Percentiles rank a stretch among this genome's conserved stretches.
Evolutionary conservation across 2,888 invertebrate genomes (phyloP).

Genomic region (Nemotelus nigrinus): DNA sequence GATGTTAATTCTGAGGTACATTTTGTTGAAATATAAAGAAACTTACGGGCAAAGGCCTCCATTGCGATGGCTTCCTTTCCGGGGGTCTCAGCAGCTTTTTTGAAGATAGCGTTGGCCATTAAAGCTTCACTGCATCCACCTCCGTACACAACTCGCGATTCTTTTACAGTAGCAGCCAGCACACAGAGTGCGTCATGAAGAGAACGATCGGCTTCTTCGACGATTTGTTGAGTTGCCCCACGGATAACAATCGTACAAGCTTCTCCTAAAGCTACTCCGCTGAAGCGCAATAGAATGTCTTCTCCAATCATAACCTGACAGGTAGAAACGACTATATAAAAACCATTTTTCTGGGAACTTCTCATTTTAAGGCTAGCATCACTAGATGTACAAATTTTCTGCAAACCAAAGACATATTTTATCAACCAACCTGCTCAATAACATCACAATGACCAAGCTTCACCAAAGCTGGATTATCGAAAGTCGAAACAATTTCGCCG

Average conservation of each 20-base stretch:
- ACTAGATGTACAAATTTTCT: neutral
- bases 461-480: conserved; percentile 91
- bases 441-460: conserved; percentile 93
- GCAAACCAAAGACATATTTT: conserved; percentile 54
- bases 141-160: conserved; percentile 90
- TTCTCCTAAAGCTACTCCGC: conserved; percentile 93
- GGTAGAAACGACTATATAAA: neutral
- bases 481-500: conserved; percentile 98
- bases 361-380: neutral
- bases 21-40: conserved; percentile 12
- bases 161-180: conserved; percentile 92
- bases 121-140: conserved; percentile 96
- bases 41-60: conserved; percentile 86
- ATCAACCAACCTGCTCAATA: conserved; percentile 80
- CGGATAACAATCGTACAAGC: conserved; percentile 97
- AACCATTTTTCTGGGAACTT: neutral
- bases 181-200: conserved; percentile 99
- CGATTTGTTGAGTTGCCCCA: conserved; percentile 97
- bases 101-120: conserved; percentile 93
- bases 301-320: conserved; percentile 90
- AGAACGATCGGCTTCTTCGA: conserved; percentile 98
- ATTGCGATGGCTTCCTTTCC: conserved; percentile 98
- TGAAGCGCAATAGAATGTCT: conserved; percentile 92
- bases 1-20: neutral
- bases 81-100: conserved; percentile 84